Evolutionary conservation across 2,113 vertebrate genomes (phyloP).

Genomic region (Microtus oregoni): DNA sequence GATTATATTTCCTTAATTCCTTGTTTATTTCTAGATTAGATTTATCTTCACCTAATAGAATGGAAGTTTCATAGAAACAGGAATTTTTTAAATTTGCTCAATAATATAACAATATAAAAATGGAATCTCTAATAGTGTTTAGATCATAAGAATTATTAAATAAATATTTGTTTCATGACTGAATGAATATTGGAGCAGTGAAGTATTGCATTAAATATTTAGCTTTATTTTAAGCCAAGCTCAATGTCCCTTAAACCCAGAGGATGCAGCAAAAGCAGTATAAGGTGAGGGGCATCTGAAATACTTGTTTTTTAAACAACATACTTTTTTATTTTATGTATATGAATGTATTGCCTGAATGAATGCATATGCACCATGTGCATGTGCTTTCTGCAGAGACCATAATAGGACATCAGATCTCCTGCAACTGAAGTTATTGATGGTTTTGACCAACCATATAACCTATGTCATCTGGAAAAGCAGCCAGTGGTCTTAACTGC

Average conservation of each 20-base stretch:
- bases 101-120: background rate
- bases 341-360: background rate
- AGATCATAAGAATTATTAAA: background rate
- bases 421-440: background rate
- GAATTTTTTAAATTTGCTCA: background rate
- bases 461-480: background rate
- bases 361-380: background rate
- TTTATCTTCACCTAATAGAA: constrained; percentile 34
- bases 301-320: background rate
- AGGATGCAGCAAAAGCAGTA: background rate
- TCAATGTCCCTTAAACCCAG: background rate
- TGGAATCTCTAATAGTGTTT: background rate
- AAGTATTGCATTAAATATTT: constrained; percentile 18
- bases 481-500: background rate
- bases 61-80: background rate
- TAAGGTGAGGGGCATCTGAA: background rate
- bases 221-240: background rate
- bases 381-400: background rate
- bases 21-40: background rate
- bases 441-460: background rate
- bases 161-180: constrained; percentile 31
- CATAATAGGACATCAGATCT: background rate
- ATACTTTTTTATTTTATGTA: background rate
- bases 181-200: background rate
- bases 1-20: background rate